Conservation (phyloP, 2,797 vertebrate species). For the Mastacembelus armatus region DNA sequence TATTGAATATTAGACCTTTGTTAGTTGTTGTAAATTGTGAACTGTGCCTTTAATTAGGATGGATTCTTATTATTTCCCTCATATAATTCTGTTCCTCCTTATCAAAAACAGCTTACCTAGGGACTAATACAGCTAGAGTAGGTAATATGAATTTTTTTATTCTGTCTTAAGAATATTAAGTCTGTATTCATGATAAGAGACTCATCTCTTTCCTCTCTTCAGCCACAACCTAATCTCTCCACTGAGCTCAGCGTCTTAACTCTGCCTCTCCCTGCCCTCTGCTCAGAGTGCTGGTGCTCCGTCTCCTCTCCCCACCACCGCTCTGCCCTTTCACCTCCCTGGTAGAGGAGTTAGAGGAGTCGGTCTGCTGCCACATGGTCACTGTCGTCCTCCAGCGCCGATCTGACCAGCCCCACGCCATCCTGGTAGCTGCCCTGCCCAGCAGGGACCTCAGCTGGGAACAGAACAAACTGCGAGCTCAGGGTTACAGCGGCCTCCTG, state of each 20-base stretch:
- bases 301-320: slow-evolving; percentile 79
- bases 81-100: slow-evolving; percentile 24
- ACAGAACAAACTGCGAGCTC: slow-evolving; percentile 76
- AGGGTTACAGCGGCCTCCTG: slow-evolving; percentile 77
- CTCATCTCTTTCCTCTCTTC: slow-evolving; percentile 16
- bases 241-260: slow-evolving; percentile 16
- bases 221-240: slow-evolving; percentile 31
- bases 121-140: slow-evolving; percentile 20
- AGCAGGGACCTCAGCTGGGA: slow-evolving; percentile 84
- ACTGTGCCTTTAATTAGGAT: slow-evolving; percentile 1
- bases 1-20: not conserved
- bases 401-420: slow-evolving; percentile 75
- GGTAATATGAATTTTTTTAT: slow-evolving; percentile 25
- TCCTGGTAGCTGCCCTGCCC: slow-evolving; percentile 79
- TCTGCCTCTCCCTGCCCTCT: not conserved
- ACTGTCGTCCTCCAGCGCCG: slow-evolving; percentile 80
- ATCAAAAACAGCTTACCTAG: slow-evolving; percentile 40
- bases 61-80: not conserved
- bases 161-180: slow-evolving; percentile 42
- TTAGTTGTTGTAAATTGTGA: slow-evolving; percentile 3
- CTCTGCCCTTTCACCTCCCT: slow-evolving; percentile 76
- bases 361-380: slow-evolving; percentile 72
- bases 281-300: slow-evolving; percentile 86
- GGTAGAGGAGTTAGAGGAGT: slow-evolving; percentile 85
- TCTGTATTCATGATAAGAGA: slow-evolving; percentile 33